Evolutionary conservation across 1,140 invertebrate species (phyloP).

Genomic region (Magallana gigas): DNA sequence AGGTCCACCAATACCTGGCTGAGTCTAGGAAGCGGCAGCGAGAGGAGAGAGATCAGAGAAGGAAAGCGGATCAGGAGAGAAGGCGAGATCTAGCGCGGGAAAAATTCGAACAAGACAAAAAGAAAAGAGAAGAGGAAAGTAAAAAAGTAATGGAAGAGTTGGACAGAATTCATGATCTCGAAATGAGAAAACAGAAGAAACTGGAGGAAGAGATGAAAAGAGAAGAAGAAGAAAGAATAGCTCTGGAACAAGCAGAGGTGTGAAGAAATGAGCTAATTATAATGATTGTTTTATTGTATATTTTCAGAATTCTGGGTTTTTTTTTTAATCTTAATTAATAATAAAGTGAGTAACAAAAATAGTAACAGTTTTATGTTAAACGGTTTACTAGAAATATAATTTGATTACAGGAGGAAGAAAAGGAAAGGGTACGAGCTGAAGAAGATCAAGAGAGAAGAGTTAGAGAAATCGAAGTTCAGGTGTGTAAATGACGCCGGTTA

Average conservation of each 20-base stretch:
- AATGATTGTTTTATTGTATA: neutral
- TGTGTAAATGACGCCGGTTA: slow-evolving; percentile 18
- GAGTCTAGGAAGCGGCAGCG: slow-evolving; percentile 64
- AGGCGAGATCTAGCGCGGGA: slow-evolving; percentile 66
- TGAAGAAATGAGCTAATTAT: neutral
- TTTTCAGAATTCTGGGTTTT: neutral
- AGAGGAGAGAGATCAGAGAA: slow-evolving; percentile 67
- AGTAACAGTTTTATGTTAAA: neutral
- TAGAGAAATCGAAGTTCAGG: slow-evolving; percentile 70
- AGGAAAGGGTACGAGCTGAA: slow-evolving; percentile 22
- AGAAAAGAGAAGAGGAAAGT: slow-evolving; percentile 65
- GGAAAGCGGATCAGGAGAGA: slow-evolving; percentile 68
- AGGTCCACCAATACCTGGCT: slow-evolving; percentile 66
- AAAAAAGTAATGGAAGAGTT: slow-evolving; percentile 69
- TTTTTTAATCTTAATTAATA: neutral
- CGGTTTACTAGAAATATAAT: neutral
- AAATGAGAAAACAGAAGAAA: slow-evolving; percentile 64
- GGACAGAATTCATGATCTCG: slow-evolving; percentile 67
- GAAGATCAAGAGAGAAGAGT: slow-evolving; percentile 63
- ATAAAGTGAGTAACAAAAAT: neutral
- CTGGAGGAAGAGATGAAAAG: slow-evolving; percentile 66
- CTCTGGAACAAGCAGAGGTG: slow-evolving; percentile 70
- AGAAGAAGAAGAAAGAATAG: slow-evolving; percentile 67
- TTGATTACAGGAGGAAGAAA: slow-evolving; percentile 42
- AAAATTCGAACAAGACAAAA: slow-evolving; percentile 65